These are phyloP conservation scores for Semotilus atromaculatus DNA, from an alignment of 2,797 vertebrate genomes.

Conservation along the genomic window DNA sequence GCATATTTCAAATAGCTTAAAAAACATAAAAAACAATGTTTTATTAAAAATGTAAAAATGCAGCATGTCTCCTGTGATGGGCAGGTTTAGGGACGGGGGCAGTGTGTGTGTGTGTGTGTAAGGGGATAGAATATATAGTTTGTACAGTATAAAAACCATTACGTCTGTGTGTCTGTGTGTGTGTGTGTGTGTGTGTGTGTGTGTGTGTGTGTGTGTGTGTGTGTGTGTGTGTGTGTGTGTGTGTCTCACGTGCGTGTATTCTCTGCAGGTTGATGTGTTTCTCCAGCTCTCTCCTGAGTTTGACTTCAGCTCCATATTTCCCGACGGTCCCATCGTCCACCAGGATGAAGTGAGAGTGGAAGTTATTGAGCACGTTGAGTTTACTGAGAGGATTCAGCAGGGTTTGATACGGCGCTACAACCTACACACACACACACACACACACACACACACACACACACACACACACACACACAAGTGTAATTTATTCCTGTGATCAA, in stretches of 20 bases:
- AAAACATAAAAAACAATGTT: no score
- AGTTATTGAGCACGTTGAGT: conserved; percentile 95
- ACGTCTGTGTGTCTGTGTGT: no score
- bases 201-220: not conserved
- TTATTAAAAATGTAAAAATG: no score
- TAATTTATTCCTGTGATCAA: not conserved
- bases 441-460: not conserved
- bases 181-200: not conserved
- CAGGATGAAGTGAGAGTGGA: conserved; percentile 98
- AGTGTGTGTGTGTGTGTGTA: no score
- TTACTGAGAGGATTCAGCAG: conserved; percentile 97
- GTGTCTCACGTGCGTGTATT: conserved; percentile 94
- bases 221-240: not conserved
- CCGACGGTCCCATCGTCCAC: conserved; percentile 98
- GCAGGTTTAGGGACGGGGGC: no score
- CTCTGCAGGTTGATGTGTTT: conserved; percentile 97
- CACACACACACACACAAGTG: not conserved
- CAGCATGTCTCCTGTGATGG: no score
- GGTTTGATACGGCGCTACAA: conserved; percentile 95
- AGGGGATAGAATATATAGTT: no score
- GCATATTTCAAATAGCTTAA: no score
- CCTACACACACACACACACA: conserved; percentile 70
- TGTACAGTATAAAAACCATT: no score
- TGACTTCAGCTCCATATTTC: conserved; percentile 94
- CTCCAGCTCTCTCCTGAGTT: conserved; percentile 92